These are phyloP conservation scores for Actinia tenebrosa DNA, from an alignment of 64 coral and sea anemone species.

Conservation along the genomic window DNA sequence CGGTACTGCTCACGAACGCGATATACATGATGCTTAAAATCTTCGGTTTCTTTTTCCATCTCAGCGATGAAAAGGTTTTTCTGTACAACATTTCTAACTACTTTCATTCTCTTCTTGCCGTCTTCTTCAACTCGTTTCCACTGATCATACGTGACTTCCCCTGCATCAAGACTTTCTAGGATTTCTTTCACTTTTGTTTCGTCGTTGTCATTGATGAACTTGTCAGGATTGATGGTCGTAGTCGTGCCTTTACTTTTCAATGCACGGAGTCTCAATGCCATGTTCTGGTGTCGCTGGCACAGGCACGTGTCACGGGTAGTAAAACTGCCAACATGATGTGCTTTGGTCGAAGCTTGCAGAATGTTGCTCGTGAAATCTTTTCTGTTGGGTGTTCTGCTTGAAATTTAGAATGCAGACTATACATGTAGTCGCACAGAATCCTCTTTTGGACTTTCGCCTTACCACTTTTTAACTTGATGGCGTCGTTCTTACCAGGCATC, in stretches of 20 bases:
- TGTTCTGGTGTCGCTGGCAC: conserved; percentile 29
- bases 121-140: conserved; percentile 16
- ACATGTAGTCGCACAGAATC: conserved; percentile 18
- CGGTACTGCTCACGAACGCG: conserved; percentile 38
- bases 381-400: background rate
- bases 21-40: conserved; percentile 36
- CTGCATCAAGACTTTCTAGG: background rate
- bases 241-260: background rate
- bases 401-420: background rate
- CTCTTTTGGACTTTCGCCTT: conserved; percentile 33
- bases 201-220: conserved; percentile 34
- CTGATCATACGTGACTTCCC: background rate
- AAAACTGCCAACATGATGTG: conserved; percentile 29
- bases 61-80: background rate
- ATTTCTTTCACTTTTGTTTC: conserved; percentile 22
- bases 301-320: conserved; percentile 13
- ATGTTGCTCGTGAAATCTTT: conserved; percentile 2
- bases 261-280: conserved; percentile 25
- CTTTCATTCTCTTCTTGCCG: background rate
- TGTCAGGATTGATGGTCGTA: conserved; percentile 19
- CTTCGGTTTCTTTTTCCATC: background rate
- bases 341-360: conserved; percentile 19
- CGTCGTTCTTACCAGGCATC: background rate
- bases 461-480: conserved; percentile 11
- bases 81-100: background rate